These are phyloP conservation scores for Enteromius thamalakanensis DNA, from an alignment of 2,797 vertebrate species.

Conservation along the genomic window DNA sequence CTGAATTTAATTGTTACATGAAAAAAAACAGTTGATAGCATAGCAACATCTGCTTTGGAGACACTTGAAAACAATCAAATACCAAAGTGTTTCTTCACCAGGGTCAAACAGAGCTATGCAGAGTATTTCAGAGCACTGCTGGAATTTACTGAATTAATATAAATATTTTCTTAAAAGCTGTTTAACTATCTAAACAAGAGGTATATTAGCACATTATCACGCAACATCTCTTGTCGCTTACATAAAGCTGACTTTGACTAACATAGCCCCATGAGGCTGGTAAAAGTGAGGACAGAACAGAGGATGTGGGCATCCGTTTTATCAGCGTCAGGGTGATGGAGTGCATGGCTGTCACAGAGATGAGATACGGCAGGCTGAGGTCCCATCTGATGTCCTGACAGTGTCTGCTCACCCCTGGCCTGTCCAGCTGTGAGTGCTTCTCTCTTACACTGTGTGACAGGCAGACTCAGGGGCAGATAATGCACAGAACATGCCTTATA, in stretches of 20 bases:
- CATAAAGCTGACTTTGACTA: slow-evolving; percentile 29
- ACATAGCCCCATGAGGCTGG: not conserved
- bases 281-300: slow-evolving; percentile 10
- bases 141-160: not conserved
- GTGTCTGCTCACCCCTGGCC: slow-evolving; percentile 44
- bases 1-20: not conserved
- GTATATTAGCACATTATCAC: not conserved
- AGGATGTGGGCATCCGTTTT: slow-evolving; percentile 32
- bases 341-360: slow-evolving; percentile 28
- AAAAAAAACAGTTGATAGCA: slow-evolving; percentile 1
- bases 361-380: slow-evolving; percentile 43
- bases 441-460: slow-evolving; percentile 36
- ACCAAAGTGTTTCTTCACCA: slow-evolving; percentile 20
- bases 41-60: slow-evolving; percentile 35
- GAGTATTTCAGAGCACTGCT: slow-evolving; percentile 10
- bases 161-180: slow-evolving; percentile 7
- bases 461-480: not conserved
- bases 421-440: slow-evolving; percentile 31
- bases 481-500: slow-evolving; percentile 16
- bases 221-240: not conserved
- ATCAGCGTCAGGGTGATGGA: slow-evolving; percentile 27
- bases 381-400: slow-evolving; percentile 48
- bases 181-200: slow-evolving; percentile 1
- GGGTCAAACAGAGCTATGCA: slow-evolving; percentile 45
- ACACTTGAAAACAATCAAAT: slow-evolving; percentile 20